phyloP scores from a whole-genome alignment of 2,888 invertebrate genomes.

The Drosophila rubida region DNA sequence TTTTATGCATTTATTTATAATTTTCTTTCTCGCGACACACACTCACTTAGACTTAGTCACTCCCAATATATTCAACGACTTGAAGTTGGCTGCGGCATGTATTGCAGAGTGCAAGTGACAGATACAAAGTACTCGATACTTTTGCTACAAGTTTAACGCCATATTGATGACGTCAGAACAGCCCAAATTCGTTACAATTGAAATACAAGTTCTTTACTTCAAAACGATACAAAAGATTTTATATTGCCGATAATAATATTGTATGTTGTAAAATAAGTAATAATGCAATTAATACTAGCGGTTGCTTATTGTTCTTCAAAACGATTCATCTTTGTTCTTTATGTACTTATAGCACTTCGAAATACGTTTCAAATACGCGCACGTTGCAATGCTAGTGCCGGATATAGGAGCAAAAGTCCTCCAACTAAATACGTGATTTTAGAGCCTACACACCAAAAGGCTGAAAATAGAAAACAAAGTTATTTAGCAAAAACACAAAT shows the following conservation, averaged over 20 bases:
- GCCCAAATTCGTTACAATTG: constrained; percentile 23
- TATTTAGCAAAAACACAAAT: constrained; percentile 4
- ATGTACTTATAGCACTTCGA: constrained; percentile 35
- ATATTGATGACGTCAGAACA: constrained; percentile 58
- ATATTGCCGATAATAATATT: constrained; percentile 36
- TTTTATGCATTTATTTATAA: constrained; percentile 66
- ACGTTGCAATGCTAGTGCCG: constrained; percentile 88
- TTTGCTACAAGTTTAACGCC: constrained; percentile 32
- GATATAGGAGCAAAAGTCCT: constrained; percentile 90
- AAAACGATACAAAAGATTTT: constrained; percentile 40
- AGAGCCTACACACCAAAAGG: constrained; percentile 97
- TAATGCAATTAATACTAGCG: constrained; percentile 63
- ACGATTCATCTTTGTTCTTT: constrained; percentile 35
- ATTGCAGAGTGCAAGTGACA: constrained; percentile 55
- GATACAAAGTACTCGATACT: constrained; percentile 51
- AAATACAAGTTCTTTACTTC: constrained; percentile 6
- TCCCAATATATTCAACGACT: constrained; percentile 66
- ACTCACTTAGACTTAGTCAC: constrained; percentile 76
- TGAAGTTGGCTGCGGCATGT: constrained; percentile 69
- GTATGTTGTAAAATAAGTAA: constrained; percentile 35
- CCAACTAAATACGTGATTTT: constrained; percentile 92
- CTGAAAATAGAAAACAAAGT: constrained; percentile 85
- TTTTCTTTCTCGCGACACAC: constrained; percentile 67
- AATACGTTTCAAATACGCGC: constrained; percentile 60
- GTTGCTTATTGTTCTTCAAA: constrained; percentile 34